Conservation (phyloP, 2,888 invertebrate genomes). For the Apodemia zela region DNA sequence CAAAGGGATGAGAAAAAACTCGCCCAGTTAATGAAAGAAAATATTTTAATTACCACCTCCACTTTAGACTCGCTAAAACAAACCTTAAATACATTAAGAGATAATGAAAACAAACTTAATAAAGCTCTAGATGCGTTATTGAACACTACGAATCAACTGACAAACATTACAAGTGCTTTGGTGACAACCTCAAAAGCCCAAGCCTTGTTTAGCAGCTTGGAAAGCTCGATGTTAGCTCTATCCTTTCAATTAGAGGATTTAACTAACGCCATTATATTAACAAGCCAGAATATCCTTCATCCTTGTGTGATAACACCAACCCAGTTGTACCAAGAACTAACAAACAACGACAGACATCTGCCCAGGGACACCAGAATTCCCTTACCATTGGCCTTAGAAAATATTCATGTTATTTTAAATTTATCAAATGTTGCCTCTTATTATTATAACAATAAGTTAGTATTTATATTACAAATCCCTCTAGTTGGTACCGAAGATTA, state of each 20-base stretch:
- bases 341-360: background rate
- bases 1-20: slow-evolving; percentile 10
- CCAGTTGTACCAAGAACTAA: slow-evolving; percentile 17
- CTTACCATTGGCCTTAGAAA: background rate
- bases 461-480: slow-evolving; percentile 25
- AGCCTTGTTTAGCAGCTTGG: background rate
- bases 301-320: slow-evolving; percentile 30
- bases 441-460: slow-evolving; percentile 25
- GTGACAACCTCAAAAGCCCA: background rate
- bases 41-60: slow-evolving; percentile 6
- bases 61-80: slow-evolving; percentile 1
- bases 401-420: background rate
- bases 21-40: background rate
- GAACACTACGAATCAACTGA: background rate
- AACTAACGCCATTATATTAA: slow-evolving; percentile 14
- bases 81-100: background rate
- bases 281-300: slow-evolving; percentile 27
- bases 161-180: background rate
- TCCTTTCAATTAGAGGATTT: slow-evolving; percentile 21
- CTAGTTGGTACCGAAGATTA: slow-evolving; percentile 20
- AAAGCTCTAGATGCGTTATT: background rate
- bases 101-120: background rate
- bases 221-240: slow-evolving; percentile 13
- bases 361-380: background rate
- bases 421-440: slow-evolving; percentile 20